Conservation (phyloP, 1,140 invertebrate species). For the Nautilus pompilius region DNA sequence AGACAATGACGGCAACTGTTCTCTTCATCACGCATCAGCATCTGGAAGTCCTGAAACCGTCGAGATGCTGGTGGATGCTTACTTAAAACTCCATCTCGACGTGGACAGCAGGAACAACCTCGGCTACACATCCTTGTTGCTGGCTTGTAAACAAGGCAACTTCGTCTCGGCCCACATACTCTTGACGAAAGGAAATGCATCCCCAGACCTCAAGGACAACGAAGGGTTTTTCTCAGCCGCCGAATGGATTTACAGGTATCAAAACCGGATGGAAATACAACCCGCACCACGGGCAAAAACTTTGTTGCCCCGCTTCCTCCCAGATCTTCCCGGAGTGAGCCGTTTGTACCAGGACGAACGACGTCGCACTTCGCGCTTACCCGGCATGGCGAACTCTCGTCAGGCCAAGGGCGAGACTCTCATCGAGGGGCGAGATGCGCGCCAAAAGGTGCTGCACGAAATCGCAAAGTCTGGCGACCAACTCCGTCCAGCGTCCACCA, state of each 20-base stretch:
- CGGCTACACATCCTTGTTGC: constrained; percentile 45
- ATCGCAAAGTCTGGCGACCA: constrained; percentile 28
- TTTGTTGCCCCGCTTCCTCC: constrained; percentile 19
- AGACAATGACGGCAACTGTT: constrained; percentile 51
- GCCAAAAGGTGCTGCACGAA: constrained; percentile 31
- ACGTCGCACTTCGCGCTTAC: constrained; percentile 7
- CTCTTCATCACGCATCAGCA: constrained; percentile 39
- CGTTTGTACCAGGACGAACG: constrained; percentile 8
- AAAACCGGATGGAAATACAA: constrained; percentile 3
- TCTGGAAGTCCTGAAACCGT: constrained; percentile 43
- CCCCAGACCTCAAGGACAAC: constrained; percentile 36
- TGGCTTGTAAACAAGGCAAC: constrained; percentile 45
- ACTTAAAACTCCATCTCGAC: constrained; percentile 38
- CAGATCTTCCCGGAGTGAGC: constrained; percentile 11
- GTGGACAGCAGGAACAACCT: constrained; percentile 44
- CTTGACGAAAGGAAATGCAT: constrained; percentile 34
- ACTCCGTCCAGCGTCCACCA: constrained; percentile 16
- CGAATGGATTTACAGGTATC: constrained; percentile 36
- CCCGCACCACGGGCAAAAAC: constrained; percentile 32
- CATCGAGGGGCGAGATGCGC: constrained; percentile 33
- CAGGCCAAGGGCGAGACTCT: constrained; percentile 23
- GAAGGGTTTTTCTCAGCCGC: constrained; percentile 41
- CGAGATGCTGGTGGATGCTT: constrained; percentile 25
- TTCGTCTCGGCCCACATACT: constrained; percentile 41
- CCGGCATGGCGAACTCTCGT: constrained; percentile 4